Evolutionary conservation across 2,888 invertebrate genomes (phyloP), one percentile per base, ranked within the genome.

Genomic region (Sceliomorpha sp.): DNA sequence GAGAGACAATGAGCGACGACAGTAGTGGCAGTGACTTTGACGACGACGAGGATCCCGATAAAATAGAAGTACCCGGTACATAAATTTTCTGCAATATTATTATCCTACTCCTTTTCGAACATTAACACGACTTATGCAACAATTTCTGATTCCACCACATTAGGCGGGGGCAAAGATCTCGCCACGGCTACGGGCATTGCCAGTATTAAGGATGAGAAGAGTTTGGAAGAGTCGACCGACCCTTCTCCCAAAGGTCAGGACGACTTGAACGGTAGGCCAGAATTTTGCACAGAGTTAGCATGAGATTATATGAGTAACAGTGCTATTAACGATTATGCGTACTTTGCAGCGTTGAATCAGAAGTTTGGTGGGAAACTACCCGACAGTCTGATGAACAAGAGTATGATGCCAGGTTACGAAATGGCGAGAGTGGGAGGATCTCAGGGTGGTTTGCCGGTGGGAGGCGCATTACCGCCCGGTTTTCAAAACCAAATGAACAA

Each of bases 1-100:
- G 82, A 68, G 89, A 89, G 70, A 89, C 89, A 63, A 83, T 86
- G 63, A 87, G 83, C 60, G 90, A 91, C 70, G 90, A 91, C 76
- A 89, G 91, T 69, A 88, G 87, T 55, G 92, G 91, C 36, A 92
- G 92, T 26, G 95, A 95, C 86, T 95, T 95, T 82, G 95, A 95
- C 85, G 95, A 95, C 79, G 95, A 95, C 87, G 96, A 95, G 79
- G 96, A 96, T 90, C 96, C 96, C 58, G 96, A 96, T 88, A 95
- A 94, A 89, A 94, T 96, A 89, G 95, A 96, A 91, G 96, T 96
- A 36, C 96, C 96, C 87, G 96, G 96, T 94, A 88, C 89, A 87
- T 82, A 55, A 37, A 10, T 32, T 32, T 32, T 1, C 32, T n/a
- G n/a, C n/a, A n/a, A n/a, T 6, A 31, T 17, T 37, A 7, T 31